Conservation (phyloP, 2,797 vertebrate species). For the Centroberyx gerrardi region DNA sequence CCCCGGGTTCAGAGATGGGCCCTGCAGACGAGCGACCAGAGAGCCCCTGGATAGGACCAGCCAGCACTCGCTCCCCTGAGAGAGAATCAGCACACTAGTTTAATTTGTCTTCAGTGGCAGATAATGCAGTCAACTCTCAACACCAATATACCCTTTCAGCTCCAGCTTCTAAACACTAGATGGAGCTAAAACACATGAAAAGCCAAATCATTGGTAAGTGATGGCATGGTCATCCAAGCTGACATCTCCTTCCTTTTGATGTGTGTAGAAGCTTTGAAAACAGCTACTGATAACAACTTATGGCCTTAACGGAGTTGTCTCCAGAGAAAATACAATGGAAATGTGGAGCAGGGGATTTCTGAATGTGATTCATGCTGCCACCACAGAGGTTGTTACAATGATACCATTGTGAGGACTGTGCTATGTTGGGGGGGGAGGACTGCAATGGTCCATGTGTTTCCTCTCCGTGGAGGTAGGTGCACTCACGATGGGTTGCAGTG, state of each 20-base stretch:
- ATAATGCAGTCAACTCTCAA: not conserved
- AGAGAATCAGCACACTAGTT: constrained; percentile 28
- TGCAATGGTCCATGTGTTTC: constrained; percentile 2
- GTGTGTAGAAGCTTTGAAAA: constrained; percentile 6
- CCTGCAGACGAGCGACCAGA: constrained; percentile 87
- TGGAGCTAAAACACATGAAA: constrained; percentile 76
- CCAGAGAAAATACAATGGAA: not conserved
- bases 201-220: constrained; percentile 25
- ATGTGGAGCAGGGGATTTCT: constrained; percentile 17
- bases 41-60: constrained; percentile 87
- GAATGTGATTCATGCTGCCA: constrained; percentile 7
- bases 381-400: constrained; percentile 22
- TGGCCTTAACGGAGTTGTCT: not conserved
- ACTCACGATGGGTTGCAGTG: constrained; percentile 92
- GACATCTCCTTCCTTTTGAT: constrained; percentile 30
- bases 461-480: constrained; percentile 2
- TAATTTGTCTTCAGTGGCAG: not conserved
- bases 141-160: not conserved
- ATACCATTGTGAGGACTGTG: constrained; percentile 19
- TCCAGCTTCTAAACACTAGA: constrained; percentile 75
- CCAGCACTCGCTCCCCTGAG: constrained; percentile 89
- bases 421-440: constrained; percentile 10
- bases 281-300: constrained; percentile 2
- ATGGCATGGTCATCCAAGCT: not conserved
- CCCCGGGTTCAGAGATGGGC: constrained; percentile 83